These are phyloP conservation scores for Cinclus cinclus DNA, from an alignment of 2,113 vertebrate species.

Conservation along the genomic window DNA sequence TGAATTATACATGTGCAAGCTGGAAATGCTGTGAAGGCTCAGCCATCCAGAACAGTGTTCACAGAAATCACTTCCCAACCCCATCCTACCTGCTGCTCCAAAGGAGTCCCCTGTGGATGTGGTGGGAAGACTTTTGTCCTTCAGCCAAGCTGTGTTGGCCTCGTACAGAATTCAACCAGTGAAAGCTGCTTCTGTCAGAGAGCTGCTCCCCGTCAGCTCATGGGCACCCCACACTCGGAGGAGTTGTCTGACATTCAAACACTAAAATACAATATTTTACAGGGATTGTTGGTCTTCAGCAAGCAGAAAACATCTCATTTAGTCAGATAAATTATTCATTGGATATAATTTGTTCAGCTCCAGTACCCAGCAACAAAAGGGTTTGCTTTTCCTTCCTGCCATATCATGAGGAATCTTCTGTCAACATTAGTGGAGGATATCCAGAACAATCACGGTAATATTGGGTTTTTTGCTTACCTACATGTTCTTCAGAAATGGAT, in stretches of 20 bases:
- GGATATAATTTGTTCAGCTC: constrained; percentile 27
- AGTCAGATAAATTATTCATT: constrained; percentile 39
- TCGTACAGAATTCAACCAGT: background rate
- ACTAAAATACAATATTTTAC: background rate
- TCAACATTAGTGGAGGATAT: background rate
- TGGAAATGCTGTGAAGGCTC: background rate
- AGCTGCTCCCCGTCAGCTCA: background rate
- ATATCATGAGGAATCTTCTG: background rate
- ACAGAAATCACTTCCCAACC: accelerated
- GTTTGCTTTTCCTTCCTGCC: background rate
- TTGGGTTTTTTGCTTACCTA: background rate
- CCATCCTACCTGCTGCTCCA: background rate
- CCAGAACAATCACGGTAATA: background rate
- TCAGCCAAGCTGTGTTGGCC: background rate
- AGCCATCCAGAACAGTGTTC: background rate
- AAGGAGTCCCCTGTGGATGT: background rate
- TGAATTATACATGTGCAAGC: constrained; percentile 38
- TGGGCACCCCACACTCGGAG: background rate
- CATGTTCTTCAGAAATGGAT: background rate
- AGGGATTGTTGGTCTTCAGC: background rate
- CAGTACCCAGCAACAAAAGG: background rate
- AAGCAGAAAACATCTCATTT: constrained; percentile 17
- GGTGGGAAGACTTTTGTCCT: background rate
- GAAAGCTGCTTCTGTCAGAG: background rate
- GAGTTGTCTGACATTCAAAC: background rate